Base-by-base conservation (phyloP, 2,888 invertebrate genomes). In the Rhyacophila evoluta region DNA sequence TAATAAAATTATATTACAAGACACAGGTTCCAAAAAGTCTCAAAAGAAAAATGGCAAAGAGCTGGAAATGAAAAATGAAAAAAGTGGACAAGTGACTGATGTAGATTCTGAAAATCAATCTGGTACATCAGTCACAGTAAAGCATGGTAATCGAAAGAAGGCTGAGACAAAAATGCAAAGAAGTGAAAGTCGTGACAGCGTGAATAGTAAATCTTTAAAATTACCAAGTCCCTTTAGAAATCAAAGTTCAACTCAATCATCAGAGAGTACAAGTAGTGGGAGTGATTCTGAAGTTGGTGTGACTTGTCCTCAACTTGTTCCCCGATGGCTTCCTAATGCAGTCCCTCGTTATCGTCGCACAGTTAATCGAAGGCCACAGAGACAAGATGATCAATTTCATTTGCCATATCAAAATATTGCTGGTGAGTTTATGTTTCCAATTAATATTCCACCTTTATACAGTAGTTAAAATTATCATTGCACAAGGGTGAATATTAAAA, bases 211-310 rank as follows among this genome's bases (percentile, higher is more conserved):
- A 25, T 77, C 81, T 15, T 33, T 83, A 28, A 81, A 80, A 36
- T 79, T 84, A 10, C 84, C 84, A 10, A 84, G 83, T 78, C 83
- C 83, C 5, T 74, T 82, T 71, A 83, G 82, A 70, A 83, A 83
- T 74, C 82, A 83, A 55, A 83, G 83, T 39, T 81, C 41, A 15
- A 78, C 80, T 72, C 75, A 77, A 76, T 80, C 80, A 2, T 73
- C 81, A 8, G 79, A 83, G 68, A 78, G 79, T 15, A 81, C 80
- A 8, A 82, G 82, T 77, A 85, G 84, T 81, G 86, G 86, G 79
- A 87, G 88, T 81, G 86, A 85, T 83, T 87, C 88, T 73, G 87
- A 86, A 83, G 87, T 87, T 11, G 86, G 85, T 85, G 87, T 81
- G 83, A 86, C 84, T 84, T 88, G 83, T 87, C 82, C 82, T 0